Evolutionary conservation across 2,797 vertebrate genomes (phyloP), one percentile per base, ranked within the genome.

Genomic region (Poecile montanus): DNA sequence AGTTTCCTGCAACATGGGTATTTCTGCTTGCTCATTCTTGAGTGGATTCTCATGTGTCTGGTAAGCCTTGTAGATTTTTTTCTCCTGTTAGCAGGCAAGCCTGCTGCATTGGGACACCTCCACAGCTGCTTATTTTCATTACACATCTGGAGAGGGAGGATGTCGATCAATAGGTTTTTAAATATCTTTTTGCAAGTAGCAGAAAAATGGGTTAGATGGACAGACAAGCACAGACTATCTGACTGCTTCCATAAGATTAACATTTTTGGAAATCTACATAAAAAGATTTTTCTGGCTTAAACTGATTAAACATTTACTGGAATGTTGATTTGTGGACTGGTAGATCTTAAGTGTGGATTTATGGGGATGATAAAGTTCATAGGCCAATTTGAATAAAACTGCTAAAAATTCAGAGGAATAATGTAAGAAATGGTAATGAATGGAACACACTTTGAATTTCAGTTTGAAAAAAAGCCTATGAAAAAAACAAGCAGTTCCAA

Each of bases 341-440:
- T 11, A 84, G 66, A 81, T 51, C 4, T 7, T 47, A 84, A 15
- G 4, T 47, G 17, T 70, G 47, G 38, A 61, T 83, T 77, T 83
- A 22, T 10, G 42, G 18, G 15, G 42, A 68, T 53, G 16, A 81
- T 57, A 85, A 73, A 73, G 57, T 85, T 88, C 85, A 91, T 11
- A 81, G 58, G 40, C 13, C 0, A 0, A 50, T 51, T 89, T n/a
- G 72, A 91, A 80, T 20, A 88, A 75, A n/a, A 25, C 26, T 67
- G 72, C 83, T 83, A 85, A 85, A 83, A 89, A 91, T 85, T 83
- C 54, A 91, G 79, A 88, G 36, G 54, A 80, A 58, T 61, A 74
- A 92, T 25, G 36, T 81, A 84, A 70, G 32, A 78, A 84, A 78
- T 18, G 5, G 17, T 51, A 84, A 70, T 17, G 26, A 51, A 90